These are phyloP conservation scores for Chiloscyllium punctatum DNA, from an alignment of 2,797 vertebrate species.

Conservation along the genomic window DNA sequence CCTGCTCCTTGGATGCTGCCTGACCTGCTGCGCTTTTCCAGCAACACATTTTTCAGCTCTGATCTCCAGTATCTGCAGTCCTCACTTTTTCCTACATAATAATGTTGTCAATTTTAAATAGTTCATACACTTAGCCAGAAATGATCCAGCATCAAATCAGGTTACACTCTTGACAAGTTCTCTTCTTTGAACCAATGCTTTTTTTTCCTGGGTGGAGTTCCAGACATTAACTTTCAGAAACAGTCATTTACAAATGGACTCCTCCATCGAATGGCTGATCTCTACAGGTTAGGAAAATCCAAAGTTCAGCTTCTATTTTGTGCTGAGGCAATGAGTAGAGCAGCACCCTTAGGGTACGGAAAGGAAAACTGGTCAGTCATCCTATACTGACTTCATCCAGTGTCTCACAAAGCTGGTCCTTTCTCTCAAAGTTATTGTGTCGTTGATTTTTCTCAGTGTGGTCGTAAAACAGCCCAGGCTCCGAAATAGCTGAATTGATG, in stretches of 20 bases:
- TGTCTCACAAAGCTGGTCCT: no score
- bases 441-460: no score
- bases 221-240: background rate
- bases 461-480: no score
- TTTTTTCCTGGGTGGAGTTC: background rate
- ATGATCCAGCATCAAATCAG: background rate
- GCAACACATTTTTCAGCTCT: no score
- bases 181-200: background rate
- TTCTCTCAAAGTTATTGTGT: no score
- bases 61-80: no score
- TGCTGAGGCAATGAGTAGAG: background rate
- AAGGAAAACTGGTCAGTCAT: background rate
- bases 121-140: background rate
- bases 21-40: no score
- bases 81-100: background rate
- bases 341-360: background rate
- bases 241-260: background rate
- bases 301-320: background rate
- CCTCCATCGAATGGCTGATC: background rate
- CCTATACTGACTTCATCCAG: background rate
- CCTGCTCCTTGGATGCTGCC: no score
- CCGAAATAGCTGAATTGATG: no score
- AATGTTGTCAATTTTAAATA: background rate
- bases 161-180: background rate
- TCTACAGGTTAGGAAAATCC: background rate